Base-by-base conservation (phyloP, 2,797 vertebrate species). In the Enteromius fasciolatus region DNA sequence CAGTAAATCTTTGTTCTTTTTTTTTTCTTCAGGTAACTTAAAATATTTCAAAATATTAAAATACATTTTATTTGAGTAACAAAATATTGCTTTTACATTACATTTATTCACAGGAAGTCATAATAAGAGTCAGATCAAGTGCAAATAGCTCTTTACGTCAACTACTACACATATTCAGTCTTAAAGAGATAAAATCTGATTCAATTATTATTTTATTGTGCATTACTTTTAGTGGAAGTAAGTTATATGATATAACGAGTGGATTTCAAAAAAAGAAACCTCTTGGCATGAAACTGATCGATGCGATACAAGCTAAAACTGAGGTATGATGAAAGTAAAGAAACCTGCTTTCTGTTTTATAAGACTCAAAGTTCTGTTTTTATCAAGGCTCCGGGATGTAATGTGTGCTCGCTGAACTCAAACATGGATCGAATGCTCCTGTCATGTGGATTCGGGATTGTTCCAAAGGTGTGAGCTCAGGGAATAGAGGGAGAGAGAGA, bases 251-350 rank as follows among this genome's bases (percentile, higher is more conserved):
- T 63, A 63, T 31, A 28, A 28, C 3, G 10, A 2, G 4, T 18
- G 17, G 5, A 17, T 5, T 1, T 2, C 20, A 2, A 54, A 20
- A 1, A 59, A 25, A 59, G 0, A 23, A 11, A 23, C 44, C 23
- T 11, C 25, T 33, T 46, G 28, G 33, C 54, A 74, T 80, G 69
- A 81, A 59, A 20, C 39, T 23, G 83, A 80, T 86, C 81, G 20
- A 86, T 85, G 85, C 9, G 9, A 20, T 76, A 41, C 20, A 48
- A 66, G 64, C 77, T 61, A 73, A 63, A 76, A 83, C 79, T 78
- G 67, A 59, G 70, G 69, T 78, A 69, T 81, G 80, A 78, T 78
- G 75, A 39, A 76, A 67, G 17, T 48, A n/a, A 31, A 59, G 57
- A 81, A 33, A 59, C 41, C 14, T 74, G 15, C 20, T 33, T 39